phyloP scores from a whole-genome alignment of 2,113 vertebrate genomes.

The Tachuris rubrigastra region DNA sequence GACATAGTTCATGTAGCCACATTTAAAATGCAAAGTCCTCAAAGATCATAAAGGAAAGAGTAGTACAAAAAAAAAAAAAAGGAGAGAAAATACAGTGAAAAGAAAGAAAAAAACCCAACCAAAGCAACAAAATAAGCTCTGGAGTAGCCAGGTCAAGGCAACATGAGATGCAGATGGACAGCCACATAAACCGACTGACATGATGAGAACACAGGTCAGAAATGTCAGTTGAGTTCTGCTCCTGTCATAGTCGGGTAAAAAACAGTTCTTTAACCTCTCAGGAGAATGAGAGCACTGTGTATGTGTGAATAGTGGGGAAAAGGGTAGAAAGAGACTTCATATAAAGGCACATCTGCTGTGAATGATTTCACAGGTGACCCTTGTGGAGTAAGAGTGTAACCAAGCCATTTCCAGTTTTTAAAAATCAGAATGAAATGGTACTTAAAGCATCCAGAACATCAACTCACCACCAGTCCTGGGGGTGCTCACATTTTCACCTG shows the following conservation, averaged over 20 bases:
- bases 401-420: not conserved
- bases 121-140: not conserved
- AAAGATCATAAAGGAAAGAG: not conserved
- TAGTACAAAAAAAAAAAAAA: not conserved
- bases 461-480: not conserved
- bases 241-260: not conserved
- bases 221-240: not conserved
- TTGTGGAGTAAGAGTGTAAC: not conserved
- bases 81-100: not conserved
- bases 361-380: not conserved
- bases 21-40: not conserved
- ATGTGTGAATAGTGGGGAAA: not conserved
- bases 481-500: not conserved
- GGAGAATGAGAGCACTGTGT: not conserved
- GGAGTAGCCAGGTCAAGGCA: not conserved
- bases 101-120: not conserved
- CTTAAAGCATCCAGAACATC: not conserved
- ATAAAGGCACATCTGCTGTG: not conserved
- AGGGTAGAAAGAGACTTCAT: not conserved
- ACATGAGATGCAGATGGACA: not conserved
- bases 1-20: not conserved
- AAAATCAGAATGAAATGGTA: not conserved
- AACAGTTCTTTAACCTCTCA: not conserved
- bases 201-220: not conserved
- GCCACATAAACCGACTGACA: not conserved